Evolutionary conservation across 2,797 vertebrate species (phyloP).

Genomic region (Chelmon rostratus): DNA sequence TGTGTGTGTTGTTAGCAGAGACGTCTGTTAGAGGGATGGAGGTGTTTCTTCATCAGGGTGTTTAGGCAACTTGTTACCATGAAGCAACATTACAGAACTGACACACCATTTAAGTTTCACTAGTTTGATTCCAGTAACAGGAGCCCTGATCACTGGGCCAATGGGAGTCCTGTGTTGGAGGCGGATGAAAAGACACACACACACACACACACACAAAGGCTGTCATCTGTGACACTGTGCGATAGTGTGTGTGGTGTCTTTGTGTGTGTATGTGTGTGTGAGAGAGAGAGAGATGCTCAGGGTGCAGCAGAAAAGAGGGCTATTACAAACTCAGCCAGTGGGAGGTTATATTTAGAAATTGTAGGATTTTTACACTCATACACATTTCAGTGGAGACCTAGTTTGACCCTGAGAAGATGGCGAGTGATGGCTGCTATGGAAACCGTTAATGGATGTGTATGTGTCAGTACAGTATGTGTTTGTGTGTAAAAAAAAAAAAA

Average conservation of each 20-base stretch:
- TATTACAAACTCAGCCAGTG: constrained; percentile 26
- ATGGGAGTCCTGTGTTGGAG: constrained; percentile 13
- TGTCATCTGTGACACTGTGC: constrained; percentile 12
- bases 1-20: constrained; percentile 7
- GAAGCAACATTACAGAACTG: not conserved
- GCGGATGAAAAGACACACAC: not conserved
- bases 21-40: not conserved
- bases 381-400: constrained; percentile 4
- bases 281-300: not conserved
- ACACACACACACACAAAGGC: not conserved
- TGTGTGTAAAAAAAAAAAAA: not conserved
- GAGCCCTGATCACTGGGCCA: not conserved
- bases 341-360: constrained; percentile 43
- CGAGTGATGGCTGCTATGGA: constrained; percentile 26
- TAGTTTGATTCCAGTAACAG: constrained; percentile 15
- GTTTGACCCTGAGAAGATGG: constrained; percentile 26
- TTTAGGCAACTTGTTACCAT: constrained; percentile 3
- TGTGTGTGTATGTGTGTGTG: not conserved
- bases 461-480: not conserved
- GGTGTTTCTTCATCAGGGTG: not conserved
- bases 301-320: constrained; percentile 10
- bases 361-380: constrained; percentile 20
- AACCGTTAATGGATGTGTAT: constrained; percentile 4
- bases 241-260: not conserved
- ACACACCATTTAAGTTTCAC: not conserved